Evolutionary conservation across 2,113 vertebrate genomes (phyloP), one percentile per base, ranked within the genome.

Genomic region (Pluvianellus socialis): DNA sequence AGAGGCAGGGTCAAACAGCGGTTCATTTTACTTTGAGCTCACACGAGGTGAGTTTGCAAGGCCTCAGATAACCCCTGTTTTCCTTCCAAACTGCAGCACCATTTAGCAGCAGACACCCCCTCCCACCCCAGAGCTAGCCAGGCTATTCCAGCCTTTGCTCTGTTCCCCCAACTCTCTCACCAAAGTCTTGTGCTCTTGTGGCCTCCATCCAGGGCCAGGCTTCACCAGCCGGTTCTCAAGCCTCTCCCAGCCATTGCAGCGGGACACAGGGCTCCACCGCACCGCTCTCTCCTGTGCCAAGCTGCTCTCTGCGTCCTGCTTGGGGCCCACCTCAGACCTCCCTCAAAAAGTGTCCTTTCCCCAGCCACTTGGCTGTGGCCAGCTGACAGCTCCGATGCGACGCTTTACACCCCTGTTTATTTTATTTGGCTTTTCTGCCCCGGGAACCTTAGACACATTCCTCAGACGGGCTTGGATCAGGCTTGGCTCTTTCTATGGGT

Each of bases 191-290:
- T 3, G 11, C 12, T 27, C 27, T 45, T 16, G 12, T 50, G 58
- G 15, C 5, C 16, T 88, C 8, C 56, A 47, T 33, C 38, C 65
- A 23, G 1, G 8, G 21, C 9, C 1, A 1, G 5, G 4, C 1
- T 45, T 79, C 62, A 49, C 33, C 81, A 72, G 12, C 13, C 3
- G 8, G 17, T 79, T 49, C 35, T 65, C 44, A 63, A 85, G 24
- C 21, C 17, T 72, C 23, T 65, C 40, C 47, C 20, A 45, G 71
- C 23, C 40, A 49, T 79, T 35, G 14, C 26, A 56, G 14, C n/a
- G 52, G 66, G 38, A 77, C 47, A 67, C 30, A 24, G 45, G 49
- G 49, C 63, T 66, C 19, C 6, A 13, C 20, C 32, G 32, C 26
- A 33, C 24, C 5, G 2, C 11, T 33, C 19, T 33, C 19, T 72